Conservation (phyloP, 1,140 invertebrate species). For the Camponotus pennsylvanicus region DNA sequence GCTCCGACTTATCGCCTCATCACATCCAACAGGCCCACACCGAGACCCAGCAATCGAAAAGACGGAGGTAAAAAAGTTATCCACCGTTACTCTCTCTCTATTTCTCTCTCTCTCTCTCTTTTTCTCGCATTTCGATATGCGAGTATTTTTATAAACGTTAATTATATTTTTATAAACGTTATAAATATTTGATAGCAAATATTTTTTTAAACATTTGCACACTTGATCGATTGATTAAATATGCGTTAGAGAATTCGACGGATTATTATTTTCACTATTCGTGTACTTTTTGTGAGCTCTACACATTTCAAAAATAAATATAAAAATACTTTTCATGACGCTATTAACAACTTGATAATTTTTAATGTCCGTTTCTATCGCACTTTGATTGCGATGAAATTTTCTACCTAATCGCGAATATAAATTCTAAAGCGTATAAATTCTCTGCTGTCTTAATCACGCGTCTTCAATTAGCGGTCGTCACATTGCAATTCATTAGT, state of each 20-base stretch:
- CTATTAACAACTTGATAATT: neutral
- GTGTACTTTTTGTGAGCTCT: neutral
- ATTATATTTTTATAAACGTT: too few species aligned
- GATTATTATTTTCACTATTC: neutral
- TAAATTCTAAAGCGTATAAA: conserved; percentile 35
- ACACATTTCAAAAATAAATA: neutral
- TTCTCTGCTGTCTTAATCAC: conserved; percentile 30
- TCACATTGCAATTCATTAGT: conserved; percentile 63
- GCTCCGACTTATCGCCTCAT: conserved; percentile 81
- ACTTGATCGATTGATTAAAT: conserved; percentile 4
- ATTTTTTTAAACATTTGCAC: neutral
- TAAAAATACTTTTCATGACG: conserved; percentile 2
- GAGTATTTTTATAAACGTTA: neutral
- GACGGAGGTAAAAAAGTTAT: conserved; percentile 83
- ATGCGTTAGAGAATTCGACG: neutral
- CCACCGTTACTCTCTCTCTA: neutral
- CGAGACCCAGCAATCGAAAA: conserved; percentile 85
- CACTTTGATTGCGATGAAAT: conserved; percentile 45
- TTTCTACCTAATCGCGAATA: conserved; percentile 24
- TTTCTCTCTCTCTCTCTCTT: neutral
- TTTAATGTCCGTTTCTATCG: conserved; percentile 16
- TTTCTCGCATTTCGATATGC: neutral
- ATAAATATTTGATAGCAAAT: neutral
- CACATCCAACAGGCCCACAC: conserved; percentile 83
- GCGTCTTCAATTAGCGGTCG: conserved; percentile 45